Base-by-base conservation (phyloP, 2,888 invertebrate genomes). In the Neoscelio sp. region DNA sequence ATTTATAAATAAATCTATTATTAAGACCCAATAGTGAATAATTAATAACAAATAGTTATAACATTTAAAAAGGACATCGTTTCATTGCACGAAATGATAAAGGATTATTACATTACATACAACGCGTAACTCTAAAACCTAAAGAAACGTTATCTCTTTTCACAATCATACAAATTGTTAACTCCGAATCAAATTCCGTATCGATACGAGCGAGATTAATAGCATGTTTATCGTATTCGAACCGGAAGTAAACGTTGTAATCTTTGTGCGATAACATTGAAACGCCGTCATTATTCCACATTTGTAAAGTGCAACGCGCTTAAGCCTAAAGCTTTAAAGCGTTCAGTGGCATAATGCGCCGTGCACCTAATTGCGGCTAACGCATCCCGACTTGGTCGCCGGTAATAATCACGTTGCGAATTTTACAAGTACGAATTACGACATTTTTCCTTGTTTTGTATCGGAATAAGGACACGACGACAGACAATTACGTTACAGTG, bases 391-490 rank as follows among this genome's bases (percentile, higher is more conserved):
- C 38, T 35, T 7, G 33, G 42, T 23, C 15, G 44, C 44, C 44
- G 46, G 13, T 68, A 71, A 71, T 71, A 35, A 71, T 60, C 52
- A 40, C 44, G 30, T 42, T 33, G 60, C 40, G 42, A 42, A 52
- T 60, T 60, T 71, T 52, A 44, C 52, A 60, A 48, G 50, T 60
- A 71, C 46, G 38, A 62, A 71, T 71, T 71, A 71, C 71, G 62
- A 71, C 71, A 71, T 62, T 48, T 62, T 71, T 62, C 73, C 64
- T 64, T 33, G 40, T 73, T 68, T 64, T 64, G 52, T 64, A 56
- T 64, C 20, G 56, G 2, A 64, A 73, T 64, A 64, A 73, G 73
- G 73, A 73, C 73, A 48, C 56, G 54, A 71, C 62, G 50, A 52
- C 44, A 46, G 56, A 44, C 40, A 44, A 64, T 60, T 73, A 64